Percentiles rank a stretch among this genome's conserved stretches.
Evolutionary conservation across 2,797 vertebrate species (phyloP).

Genomic region (Hemibagrus guttatus): DNA sequence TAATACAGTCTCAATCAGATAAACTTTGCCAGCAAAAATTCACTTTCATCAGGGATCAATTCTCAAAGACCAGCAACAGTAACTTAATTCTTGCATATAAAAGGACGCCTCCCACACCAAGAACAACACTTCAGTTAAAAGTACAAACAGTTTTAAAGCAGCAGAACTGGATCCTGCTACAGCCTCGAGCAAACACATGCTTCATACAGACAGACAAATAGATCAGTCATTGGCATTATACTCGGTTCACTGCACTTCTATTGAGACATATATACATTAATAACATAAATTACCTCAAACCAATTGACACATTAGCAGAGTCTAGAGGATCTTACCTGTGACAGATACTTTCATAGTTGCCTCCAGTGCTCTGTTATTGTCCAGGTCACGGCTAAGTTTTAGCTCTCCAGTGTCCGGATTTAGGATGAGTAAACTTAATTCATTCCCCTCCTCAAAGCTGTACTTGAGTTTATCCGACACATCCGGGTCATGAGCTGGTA

Average conservation of each 20-base stretch:
- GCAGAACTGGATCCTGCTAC: constrained; percentile 69
- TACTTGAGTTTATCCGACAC: constrained; percentile 90
- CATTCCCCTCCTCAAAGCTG: constrained; percentile 91
- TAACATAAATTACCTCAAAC: not conserved
- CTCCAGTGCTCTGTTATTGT: constrained; percentile 93
- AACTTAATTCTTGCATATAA: constrained; percentile 18
- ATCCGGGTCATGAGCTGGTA: constrained; percentile 93
- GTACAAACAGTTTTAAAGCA: constrained; percentile 65
- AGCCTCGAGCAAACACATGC: constrained; percentile 66
- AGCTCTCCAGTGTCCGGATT: constrained; percentile 89
- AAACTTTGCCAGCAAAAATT: not conserved
- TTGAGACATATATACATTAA: not conserved
- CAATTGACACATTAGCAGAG: not conserved
- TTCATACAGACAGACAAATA: not conserved
- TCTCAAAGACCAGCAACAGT: not conserved
- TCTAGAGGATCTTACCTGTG: constrained; percentile 79
- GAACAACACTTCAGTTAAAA: constrained; percentile 27
- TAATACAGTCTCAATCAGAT: not conserved
- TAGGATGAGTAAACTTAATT: constrained; percentile 86
- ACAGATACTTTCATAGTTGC: constrained; percentile 94
- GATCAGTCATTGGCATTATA: constrained; percentile 19
- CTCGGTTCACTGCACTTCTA: constrained; percentile 1
- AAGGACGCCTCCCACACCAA: constrained; percentile 32
- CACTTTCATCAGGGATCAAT: constrained; percentile 4
- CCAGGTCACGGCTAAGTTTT: constrained; percentile 88